Conservation (phyloP, 2,113 vertebrate species). For the Actenoides hombroni region DNA sequence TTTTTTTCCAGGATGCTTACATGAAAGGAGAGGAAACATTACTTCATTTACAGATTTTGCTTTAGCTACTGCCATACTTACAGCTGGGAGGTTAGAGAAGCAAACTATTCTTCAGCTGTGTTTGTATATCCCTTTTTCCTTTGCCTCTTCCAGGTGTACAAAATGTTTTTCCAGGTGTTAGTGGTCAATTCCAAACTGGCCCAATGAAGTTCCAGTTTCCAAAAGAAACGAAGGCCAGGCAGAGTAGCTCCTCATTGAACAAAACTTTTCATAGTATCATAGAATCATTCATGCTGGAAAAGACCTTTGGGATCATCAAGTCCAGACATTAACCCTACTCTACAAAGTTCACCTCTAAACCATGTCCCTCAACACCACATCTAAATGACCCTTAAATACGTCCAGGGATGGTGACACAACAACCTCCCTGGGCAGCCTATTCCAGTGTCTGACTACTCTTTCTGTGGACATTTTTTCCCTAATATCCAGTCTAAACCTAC, state of each 20-base stretch:
- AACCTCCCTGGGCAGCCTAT: no score
- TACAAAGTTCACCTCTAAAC: no score
- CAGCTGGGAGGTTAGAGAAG: not conserved
- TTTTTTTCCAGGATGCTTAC: not conserved
- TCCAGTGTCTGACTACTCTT: no score
- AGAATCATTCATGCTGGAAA: no score
- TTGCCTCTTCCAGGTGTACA: not conserved
- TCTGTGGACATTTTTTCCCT: no score
- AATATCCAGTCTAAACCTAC: no score
- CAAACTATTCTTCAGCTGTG: not conserved
- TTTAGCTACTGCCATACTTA: not conserved
- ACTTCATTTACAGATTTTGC: not conserved
- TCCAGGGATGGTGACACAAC: no score
- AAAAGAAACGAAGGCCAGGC: not conserved
- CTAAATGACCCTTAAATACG: no score
- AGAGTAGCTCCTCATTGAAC: not conserved
- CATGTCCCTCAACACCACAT: no score
- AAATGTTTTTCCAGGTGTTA: not conserved
- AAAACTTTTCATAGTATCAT: not conserved
- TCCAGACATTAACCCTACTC: no score
- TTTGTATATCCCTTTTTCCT: not conserved
- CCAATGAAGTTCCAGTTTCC: not conserved
- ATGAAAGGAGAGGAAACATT: not conserved
- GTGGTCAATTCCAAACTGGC: not conserved
- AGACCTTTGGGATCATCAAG: no score